phyloP scores from a whole-genome alignment of 2,797 vertebrate genomes.

The Pangasius krempfi region DNA sequence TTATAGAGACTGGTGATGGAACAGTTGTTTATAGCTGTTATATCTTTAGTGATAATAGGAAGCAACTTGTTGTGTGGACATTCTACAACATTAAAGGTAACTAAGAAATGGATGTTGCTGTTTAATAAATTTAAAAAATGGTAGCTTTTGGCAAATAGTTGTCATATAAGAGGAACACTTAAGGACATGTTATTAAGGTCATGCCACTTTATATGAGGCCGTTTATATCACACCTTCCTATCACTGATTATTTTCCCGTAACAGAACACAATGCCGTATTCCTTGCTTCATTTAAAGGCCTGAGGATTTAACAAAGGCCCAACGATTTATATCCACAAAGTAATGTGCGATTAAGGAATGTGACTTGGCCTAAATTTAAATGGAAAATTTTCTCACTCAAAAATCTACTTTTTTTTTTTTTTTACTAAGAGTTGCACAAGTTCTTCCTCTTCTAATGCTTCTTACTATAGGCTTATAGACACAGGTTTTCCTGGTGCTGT shows the following conservation, averaged over 20 bases:
- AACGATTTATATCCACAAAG: neutral
- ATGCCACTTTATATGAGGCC: neutral
- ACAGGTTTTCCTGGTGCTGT: slow-evolving; percentile 1
- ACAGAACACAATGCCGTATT: neutral
- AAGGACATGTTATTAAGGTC: neutral
- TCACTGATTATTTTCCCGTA: neutral
- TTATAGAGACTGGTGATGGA: too few relatives aligned
- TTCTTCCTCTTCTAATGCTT: neutral
- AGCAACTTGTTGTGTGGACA: neutral
- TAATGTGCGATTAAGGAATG: neutral
- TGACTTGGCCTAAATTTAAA: neutral
- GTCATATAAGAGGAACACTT: neutral
- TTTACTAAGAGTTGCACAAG: neutral
- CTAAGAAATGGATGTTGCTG: too few relatives aligned
- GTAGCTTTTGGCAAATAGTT: neutral
- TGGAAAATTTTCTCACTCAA: neutral
- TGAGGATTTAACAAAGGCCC: neutral
- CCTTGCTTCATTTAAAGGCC: neutral
- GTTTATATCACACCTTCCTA: neutral
- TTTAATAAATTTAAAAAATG: neutral
- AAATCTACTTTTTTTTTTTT: neutral
- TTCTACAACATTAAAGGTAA: neutral
- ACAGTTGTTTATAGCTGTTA: too few relatives aligned
- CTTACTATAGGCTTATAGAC: neutral
- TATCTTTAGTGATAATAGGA: neutral